A percentile compares a stretch with the other conserved stretches of the same genome.
phyloP scores from a whole-genome alignment of 2,113 vertebrate species.

The Vulpes lagopus region DNA sequence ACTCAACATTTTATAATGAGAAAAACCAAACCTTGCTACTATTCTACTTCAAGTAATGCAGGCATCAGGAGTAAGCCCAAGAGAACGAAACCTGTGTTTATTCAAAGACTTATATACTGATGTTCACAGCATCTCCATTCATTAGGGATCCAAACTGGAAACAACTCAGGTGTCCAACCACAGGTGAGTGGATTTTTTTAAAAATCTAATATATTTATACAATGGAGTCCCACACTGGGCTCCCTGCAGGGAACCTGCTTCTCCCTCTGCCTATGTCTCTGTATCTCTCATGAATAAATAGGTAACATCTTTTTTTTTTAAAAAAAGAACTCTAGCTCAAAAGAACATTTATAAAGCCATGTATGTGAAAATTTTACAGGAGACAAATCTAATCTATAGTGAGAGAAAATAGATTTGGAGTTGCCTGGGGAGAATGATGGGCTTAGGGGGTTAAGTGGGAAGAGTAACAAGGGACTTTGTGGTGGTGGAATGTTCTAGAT shows the following conservation, averaged over 20 bases:
- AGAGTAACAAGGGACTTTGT: background rate
- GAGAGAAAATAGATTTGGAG: background rate
- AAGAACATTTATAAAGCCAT: background rate
- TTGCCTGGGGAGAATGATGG: background rate
- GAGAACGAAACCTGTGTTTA: background rate
- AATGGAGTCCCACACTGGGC: background rate
- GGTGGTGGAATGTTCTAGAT: background rate
- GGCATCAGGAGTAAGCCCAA: background rate
- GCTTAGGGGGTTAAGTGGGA: background rate
- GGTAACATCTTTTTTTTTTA: too few relatives aligned
- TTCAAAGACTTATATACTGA: background rate
- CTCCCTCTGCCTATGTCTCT: background rate
- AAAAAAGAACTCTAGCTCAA: background rate
- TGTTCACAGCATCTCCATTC: background rate
- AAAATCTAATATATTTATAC: background rate
- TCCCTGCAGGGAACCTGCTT: too few relatives aligned
- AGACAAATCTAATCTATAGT: background rate
- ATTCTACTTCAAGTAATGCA: background rate
- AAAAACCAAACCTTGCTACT: background rate
- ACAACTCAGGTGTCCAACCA: background rate
- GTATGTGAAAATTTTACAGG: background rate
- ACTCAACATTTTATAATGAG: background rate
- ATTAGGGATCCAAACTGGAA: background rate
- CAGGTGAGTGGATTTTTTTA: background rate
- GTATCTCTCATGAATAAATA: background rate